These are phyloP conservation scores for Elanus axillaris DNA, from an alignment of 2,113 vertebrate species.

Conservation along the genomic window DNA sequence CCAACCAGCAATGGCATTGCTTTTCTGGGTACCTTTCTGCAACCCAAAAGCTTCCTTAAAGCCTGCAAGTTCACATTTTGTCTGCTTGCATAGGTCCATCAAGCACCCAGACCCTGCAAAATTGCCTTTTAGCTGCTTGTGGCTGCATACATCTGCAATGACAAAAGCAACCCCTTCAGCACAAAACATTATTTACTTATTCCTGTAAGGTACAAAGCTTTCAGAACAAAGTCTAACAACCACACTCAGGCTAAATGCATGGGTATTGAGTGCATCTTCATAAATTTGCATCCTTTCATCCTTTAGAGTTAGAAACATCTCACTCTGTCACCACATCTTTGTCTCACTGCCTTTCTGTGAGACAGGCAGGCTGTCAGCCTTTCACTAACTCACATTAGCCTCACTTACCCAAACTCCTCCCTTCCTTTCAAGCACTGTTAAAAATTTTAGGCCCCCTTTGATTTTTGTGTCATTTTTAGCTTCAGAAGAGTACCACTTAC, in stretches of 20 bases:
- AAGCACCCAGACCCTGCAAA: neutral
- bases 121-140: neutral
- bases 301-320: neutral
- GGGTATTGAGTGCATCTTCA: neutral
- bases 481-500: neutral
- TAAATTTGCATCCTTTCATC: constrained; percentile 37
- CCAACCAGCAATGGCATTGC: neutral
- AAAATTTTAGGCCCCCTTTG: neutral
- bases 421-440: neutral
- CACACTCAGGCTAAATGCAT: neutral
- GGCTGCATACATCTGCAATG: neutral
- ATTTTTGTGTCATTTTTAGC: constrained; percentile 24
- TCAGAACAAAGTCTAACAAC: neutral
- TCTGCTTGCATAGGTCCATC: neutral
- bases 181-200: neutral
- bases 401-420: neutral
- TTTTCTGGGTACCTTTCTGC: neutral
- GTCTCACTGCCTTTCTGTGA: neutral
- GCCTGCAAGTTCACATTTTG: neutral
- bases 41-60: neutral
- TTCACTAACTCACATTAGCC: neutral
- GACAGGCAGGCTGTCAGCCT: neutral
- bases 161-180: neutral
- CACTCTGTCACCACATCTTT: neutral
- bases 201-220: constrained; percentile 1